Percentiles rank a stretch among this genome's conserved stretches.
phyloP scores from a whole-genome alignment of 1,140 invertebrate genomes.

The Drosophila gunungcola region DNA sequence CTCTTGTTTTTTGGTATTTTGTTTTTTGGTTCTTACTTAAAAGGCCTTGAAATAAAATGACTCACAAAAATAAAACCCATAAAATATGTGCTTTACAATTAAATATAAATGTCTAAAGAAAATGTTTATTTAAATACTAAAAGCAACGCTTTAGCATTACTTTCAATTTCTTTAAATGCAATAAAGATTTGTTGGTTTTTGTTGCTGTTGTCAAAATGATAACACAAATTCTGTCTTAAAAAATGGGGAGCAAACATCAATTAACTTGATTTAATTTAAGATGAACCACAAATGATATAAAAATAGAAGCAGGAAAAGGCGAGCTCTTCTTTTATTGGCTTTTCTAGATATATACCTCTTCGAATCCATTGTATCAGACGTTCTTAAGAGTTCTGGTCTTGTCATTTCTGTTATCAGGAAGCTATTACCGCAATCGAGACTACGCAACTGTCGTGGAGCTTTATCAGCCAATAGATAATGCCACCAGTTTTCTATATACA shows the following conservation, averaged over 20 bases:
- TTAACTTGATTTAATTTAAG: no score
- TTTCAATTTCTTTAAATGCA: no score
- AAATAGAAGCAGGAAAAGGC: not conserved
- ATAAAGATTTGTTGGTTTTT: not conserved
- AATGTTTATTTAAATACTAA: no score
- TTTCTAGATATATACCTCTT: not conserved
- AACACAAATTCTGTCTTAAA: not conserved
- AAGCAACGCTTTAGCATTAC: no score
- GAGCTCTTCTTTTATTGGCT: no score
- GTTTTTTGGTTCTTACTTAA: not conserved
- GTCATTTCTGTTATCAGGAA: constrained; percentile 12
- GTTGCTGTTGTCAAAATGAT: not conserved
- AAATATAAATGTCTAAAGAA: no score
- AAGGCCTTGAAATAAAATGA: constrained; percentile 5
- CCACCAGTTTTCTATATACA: constrained; percentile 25
- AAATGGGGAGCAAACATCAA: no score
- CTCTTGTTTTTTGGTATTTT: constrained; percentile 9
- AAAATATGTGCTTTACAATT: no score
- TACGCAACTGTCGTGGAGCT: constrained; percentile 3
- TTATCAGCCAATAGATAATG: constrained; percentile 33
- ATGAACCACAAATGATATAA: not conserved
- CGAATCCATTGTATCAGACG: not conserved
- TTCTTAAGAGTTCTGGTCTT: not conserved
- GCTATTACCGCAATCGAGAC: constrained; percentile 21
- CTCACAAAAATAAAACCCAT: not conserved